Evolutionary conservation across 1,140 invertebrate species (phyloP).

Genomic region (Brachionus manjavacas): DNA sequence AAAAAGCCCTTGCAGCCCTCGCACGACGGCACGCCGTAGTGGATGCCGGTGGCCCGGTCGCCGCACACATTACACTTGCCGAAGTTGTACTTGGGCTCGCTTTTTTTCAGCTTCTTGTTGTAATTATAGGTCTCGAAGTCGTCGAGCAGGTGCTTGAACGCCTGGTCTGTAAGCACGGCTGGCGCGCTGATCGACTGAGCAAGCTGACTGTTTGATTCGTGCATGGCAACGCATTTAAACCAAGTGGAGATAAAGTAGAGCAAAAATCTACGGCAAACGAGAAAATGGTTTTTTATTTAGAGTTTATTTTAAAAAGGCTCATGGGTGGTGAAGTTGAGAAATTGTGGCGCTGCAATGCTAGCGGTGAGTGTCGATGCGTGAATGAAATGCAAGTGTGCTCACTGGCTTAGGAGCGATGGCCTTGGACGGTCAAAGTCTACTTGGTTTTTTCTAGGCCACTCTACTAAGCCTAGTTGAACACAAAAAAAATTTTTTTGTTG

Average conservation of each 20-base stretch:
- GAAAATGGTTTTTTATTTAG: not conserved
- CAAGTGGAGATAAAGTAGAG: not conserved
- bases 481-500: too few relatives aligned
- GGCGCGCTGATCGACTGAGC: not conserved
- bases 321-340: not conserved
- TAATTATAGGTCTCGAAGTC: slow-evolving; percentile 1
- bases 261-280: not conserved
- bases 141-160: not conserved
- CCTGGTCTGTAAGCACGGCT: not conserved
- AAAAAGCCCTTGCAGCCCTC: slow-evolving; percentile 58
- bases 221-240: not conserved
- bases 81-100: not conserved
- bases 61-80: slow-evolving; percentile 54
- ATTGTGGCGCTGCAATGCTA: not conserved
- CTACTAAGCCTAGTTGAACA: not conserved
- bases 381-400: not conserved
- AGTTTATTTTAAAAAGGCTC: not conserved
- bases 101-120: not conserved
- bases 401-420: not conserved
- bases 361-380: not conserved
- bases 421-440: not conserved
- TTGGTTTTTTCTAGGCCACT: not conserved
- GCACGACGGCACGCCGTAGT: slow-evolving; percentile 57
- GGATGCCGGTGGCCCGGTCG: slow-evolving; percentile 57
- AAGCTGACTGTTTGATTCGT: not conserved